phyloP scores from a whole-genome alignment of 2,797 vertebrate species.

The Sylvia borin region DNA sequence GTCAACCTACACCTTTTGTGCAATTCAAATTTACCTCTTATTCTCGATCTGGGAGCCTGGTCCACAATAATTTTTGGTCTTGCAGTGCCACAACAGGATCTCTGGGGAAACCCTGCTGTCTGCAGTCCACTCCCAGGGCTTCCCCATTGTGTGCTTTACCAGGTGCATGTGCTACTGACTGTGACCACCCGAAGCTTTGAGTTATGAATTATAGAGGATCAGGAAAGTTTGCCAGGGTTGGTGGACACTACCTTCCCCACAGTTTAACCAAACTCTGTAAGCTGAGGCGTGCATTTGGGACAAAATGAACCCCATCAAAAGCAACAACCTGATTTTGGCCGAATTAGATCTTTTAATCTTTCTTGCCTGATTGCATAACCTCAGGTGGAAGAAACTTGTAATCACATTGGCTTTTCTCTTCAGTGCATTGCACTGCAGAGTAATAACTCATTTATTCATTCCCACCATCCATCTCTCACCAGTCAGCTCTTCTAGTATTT shows the following conservation, averaged over 20 bases:
- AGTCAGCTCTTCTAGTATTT: constrained; percentile 23
- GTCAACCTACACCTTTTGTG: neutral
- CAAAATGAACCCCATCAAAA: neutral
- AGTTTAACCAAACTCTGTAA: neutral
- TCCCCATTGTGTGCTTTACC: neutral
- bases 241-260: neutral
- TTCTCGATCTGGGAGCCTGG: neutral
- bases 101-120: neutral
- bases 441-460: constrained; percentile 34
- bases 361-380: neutral
- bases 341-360: constrained; percentile 10
- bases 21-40: neutral
- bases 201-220: neutral
- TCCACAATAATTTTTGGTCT: neutral
- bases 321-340: neutral
- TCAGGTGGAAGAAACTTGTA: neutral
- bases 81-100: neutral
- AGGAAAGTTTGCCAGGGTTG: neutral
- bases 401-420: constrained; percentile 12
- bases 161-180: neutral
- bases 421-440: neutral
- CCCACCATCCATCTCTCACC: neutral
- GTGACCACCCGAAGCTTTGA: neutral
- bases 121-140: neutral
- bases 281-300: neutral